Conservation (phyloP, 2,888 invertebrate genomes). For the Polydrusus tereticollis region DNA sequence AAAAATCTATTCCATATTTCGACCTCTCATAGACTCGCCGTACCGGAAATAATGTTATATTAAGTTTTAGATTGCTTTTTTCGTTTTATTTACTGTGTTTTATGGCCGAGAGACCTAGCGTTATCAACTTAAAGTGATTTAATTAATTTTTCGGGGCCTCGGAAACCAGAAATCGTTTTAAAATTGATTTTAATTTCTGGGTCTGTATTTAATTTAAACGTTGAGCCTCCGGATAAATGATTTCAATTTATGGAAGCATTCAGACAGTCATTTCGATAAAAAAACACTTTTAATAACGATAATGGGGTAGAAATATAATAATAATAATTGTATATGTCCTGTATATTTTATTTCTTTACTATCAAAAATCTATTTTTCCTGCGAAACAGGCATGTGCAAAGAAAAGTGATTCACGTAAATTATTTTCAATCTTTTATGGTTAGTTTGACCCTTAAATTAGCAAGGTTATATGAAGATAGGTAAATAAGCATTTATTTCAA, state of each 20-base stretch:
- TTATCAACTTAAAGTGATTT: constrained; percentile 31
- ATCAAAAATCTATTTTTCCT: too few relatives aligned
- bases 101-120: constrained; percentile 23
- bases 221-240: constrained; percentile 19
- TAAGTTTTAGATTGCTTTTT: constrained; percentile 42
- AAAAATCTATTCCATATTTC: constrained; percentile 36
- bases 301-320: too few relatives aligned
- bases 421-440: too few relatives aligned
- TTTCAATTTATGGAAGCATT: constrained; percentile 23
- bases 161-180: constrained; percentile 26
- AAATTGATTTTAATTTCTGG: constrained; percentile 40
- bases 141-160: constrained; percentile 36
- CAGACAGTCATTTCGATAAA: neutral
- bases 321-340: too few relatives aligned
- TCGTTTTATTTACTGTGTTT: constrained; percentile 42
- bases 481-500: too few relatives aligned
- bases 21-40: constrained; percentile 19
- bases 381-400: too few relatives aligned
- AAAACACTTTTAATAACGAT: neutral
- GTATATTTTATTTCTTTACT: too few relatives aligned
- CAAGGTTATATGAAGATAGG: too few relatives aligned
- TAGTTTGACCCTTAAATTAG: too few relatives aligned
- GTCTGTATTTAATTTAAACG: constrained; percentile 31
- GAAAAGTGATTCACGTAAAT: too few relatives aligned
- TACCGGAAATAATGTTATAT: constrained; percentile 41